phyloP scores from a whole-genome alignment of 2,797 vertebrate species.

The Neomorphus geoffroyi region DNA sequence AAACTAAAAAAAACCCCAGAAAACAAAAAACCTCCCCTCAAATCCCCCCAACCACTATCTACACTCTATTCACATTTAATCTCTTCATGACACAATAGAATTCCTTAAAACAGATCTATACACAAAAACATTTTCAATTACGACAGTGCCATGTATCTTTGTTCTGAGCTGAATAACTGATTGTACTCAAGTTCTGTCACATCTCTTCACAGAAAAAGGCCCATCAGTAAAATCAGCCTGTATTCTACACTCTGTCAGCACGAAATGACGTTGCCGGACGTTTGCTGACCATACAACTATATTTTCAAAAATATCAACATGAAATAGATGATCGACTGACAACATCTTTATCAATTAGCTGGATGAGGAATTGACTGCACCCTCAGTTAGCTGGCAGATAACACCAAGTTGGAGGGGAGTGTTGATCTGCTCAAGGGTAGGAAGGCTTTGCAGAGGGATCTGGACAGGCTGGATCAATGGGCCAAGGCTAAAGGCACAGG shows the following conservation, averaged over 20 bases:
- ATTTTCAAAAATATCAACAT: conserved; percentile 26
- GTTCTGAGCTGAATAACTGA: conserved; percentile 4
- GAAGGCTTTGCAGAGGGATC: too few species aligned
- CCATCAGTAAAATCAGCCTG: conserved; percentile 40
- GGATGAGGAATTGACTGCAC: too few species aligned
- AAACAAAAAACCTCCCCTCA: background rate
- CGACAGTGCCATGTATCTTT: background rate
- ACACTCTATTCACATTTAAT: background rate
- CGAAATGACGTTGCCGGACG: conserved; percentile 30
- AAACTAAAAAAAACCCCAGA: background rate
- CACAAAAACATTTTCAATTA: background rate
- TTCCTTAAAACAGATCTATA: conserved; percentile 6
- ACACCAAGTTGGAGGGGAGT: too few species aligned
- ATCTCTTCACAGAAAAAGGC: background rate
- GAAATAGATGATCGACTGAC: conserved; percentile 30
- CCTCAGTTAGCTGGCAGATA: too few species aligned
- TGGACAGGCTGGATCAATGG: too few species aligned
- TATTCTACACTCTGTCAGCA: background rate
- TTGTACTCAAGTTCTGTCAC: background rate
- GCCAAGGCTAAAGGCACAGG: too few species aligned
- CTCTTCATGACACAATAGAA: background rate
- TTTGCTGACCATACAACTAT: conserved; percentile 55
- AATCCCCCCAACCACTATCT: background rate
- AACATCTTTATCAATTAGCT: too few species aligned
- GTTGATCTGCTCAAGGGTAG: too few species aligned